Evolutionary conservation across 2,888 invertebrate species (phyloP), one percentile per base, ranked within the genome.

Genomic region (Erynnis tages): DNA sequence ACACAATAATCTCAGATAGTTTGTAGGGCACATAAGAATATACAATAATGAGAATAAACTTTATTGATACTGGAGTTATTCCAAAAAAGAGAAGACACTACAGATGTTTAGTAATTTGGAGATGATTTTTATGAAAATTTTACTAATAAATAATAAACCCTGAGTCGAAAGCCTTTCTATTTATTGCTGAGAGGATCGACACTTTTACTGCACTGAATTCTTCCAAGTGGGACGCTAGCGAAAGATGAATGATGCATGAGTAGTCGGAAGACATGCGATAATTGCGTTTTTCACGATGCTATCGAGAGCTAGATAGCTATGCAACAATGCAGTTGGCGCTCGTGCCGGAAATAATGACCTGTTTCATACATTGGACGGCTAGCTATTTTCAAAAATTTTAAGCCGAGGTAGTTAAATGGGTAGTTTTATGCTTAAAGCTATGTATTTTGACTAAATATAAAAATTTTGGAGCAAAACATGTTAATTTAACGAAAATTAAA

Each of bases 311-410:
- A 40, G 21, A 49, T 23, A 40, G 48, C 40, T 10, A 40, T 23
- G 48, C 40, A 40, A 49, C 40, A 49, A 49, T 49, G 48, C 48
- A 49, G 40, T 19, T 32, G 32, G 40, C 32, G 16, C 40, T 40
- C 32, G 11, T 49, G 13, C 32, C 48, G 48, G 48, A 49, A 25
- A 49, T 40, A 49, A 49, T 40, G 40, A 49, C 48, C 48, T 40
- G 32, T 40, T 23, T 27, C 37, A 19, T 40, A 23, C 19, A 29
- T 37, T 37, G 21, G 10, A 16, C 17, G 7, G 17, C 29, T 29
- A 19, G 16, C 4, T 2, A 38, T 32, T 32, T n/a, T n/a, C n/a
- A 32, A 6, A 14, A 13, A 32, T 13, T 13, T 32, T 4, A 32
- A 14, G 2, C 6, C 7, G 3, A 14, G 14, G 4, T n/a, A n/a